Evolutionary conservation across 2,113 vertebrate genomes (phyloP).

Genomic region (Corapipo altera): DNA sequence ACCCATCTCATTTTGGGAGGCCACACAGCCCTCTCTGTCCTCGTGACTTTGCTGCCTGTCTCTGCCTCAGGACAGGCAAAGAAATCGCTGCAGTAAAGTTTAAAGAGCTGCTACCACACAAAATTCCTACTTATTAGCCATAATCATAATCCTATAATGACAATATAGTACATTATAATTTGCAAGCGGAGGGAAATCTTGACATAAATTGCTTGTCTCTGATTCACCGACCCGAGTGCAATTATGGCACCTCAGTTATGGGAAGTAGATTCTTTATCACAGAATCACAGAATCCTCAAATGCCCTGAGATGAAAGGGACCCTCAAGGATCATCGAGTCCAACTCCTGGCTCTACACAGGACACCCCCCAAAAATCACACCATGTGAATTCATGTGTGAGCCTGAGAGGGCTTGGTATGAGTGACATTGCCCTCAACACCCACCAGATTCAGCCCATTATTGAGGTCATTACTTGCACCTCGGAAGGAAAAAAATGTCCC

Average conservation of each 20-base stretch:
- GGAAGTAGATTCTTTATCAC: not conserved
- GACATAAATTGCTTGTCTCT: not conserved
- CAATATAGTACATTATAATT: not conserved
- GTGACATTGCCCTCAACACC: not conserved
- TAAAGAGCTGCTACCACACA: not conserved
- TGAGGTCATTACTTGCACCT: not conserved
- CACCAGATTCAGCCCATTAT: not conserved
- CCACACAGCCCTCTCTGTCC: not conserved
- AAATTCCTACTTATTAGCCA: not conserved
- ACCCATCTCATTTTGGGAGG: not conserved
- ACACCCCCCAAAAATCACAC: not conserved
- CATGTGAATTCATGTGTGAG: not conserved
- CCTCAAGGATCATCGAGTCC: not conserved
- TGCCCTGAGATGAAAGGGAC: not conserved
- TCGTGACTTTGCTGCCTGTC: not conserved
- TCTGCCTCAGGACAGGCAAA: not conserved
- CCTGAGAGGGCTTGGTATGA: not conserved
- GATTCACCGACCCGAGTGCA: not conserved
- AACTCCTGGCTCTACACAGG: not conserved
- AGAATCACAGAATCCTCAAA: not conserved
- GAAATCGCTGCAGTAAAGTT: not conserved
- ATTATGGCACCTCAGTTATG: not conserved
- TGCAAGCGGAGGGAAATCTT: not conserved
- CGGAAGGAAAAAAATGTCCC: not conserved
- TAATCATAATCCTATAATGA: constrained; percentile 7